Evolutionary conservation across 1,140 invertebrate species (phyloP).

Genomic region (Cyclargus thomasi): DNA sequence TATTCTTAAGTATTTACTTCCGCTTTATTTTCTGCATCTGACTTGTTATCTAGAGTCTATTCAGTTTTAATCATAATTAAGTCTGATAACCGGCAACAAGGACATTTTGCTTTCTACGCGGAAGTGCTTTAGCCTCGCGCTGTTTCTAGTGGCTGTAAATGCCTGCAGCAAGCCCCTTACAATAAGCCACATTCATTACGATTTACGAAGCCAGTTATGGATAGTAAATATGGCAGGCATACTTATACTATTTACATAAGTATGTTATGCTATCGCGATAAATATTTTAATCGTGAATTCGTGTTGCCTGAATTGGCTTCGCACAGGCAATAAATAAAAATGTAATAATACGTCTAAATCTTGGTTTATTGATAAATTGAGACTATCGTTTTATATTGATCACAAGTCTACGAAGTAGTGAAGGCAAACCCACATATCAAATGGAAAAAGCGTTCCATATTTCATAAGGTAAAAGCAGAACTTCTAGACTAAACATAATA

Average conservation of each 20-base stretch:
- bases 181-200: background rate
- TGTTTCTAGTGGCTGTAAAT: background rate
- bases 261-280: no score
- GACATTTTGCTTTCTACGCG: slow-evolving; percentile 13
- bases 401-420: no score
- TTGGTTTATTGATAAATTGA: no score
- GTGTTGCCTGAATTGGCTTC: no score
- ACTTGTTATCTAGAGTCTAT: background rate
- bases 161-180: background rate
- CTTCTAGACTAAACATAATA: background rate
- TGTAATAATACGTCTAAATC: background rate
- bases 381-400: no score
- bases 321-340: background rate
- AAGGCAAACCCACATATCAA: no score
- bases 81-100: slow-evolving; percentile 2
- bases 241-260: no score
- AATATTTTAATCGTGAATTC: no score
- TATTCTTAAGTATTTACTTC: no score
- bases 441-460: no score
- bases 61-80: slow-evolving; percentile 10
- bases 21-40: background rate
- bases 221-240: background rate
- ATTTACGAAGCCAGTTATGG: background rate
- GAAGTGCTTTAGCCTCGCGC: background rate
- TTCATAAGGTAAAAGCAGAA: background rate